These are phyloP conservation scores for Drosophila jambulina DNA, from an alignment of 1,140 invertebrate genomes.

Conservation along the genomic window DNA sequence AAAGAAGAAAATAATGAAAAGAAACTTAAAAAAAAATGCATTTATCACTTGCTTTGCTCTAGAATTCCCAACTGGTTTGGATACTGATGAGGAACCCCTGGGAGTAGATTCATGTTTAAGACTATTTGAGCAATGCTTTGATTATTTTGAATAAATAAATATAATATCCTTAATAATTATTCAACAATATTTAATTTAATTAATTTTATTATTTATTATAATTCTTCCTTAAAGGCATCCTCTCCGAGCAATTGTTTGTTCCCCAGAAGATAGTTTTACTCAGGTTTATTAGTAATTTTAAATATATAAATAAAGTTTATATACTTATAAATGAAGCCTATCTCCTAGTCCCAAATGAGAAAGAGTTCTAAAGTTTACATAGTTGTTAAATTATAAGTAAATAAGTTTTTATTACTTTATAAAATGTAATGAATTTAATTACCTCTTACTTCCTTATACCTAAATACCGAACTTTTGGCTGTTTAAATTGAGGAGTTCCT, in stretches of 20 bases:
- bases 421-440: neutral
- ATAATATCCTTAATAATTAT: no score
- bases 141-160: neutral
- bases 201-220: no score
- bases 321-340: no score
- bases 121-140: no score
- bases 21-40: neutral
- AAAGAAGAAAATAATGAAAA: neutral
- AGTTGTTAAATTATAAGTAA: no score
- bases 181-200: neutral
- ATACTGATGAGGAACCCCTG: neutral
- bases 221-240: no score
- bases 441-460: accelerated
- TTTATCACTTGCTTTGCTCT: neutral
- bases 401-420: no score
- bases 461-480: neutral
- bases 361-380: no score
- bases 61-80: neutral
- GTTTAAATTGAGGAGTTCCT: neutral
- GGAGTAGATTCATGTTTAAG: neutral
- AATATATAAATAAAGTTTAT: neutral
- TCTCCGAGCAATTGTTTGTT: no score
- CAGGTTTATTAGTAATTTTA: neutral
- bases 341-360: no score
- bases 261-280: neutral